These are phyloP conservation scores for Neodiprion pinetum DNA, from an alignment of 1,140 invertebrate species.

Conservation along the genomic window DNA sequence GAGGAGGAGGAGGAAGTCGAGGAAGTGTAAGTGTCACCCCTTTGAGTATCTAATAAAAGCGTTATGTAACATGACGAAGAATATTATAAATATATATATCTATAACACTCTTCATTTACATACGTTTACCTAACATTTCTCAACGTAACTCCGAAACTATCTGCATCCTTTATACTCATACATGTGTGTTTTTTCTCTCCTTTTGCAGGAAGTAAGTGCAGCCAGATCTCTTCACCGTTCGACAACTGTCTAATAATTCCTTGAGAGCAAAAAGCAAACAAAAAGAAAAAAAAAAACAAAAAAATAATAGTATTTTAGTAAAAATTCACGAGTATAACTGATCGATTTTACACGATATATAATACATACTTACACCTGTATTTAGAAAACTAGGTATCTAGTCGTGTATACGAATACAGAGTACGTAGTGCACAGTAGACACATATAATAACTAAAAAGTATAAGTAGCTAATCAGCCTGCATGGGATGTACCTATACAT, in stretches of 20 bases:
- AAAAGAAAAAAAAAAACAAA: background rate
- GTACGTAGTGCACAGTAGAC: background rate
- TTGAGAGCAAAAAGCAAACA: background rate
- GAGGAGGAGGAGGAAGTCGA: slow-evolving; percentile 59
- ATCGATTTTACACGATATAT: too few relatives aligned
- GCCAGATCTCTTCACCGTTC: background rate
- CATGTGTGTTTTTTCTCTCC: slow-evolving; percentile 33
- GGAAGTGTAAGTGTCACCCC: slow-evolving; percentile 54
- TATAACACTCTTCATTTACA: background rate
- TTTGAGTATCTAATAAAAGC: slow-evolving; percentile 13
- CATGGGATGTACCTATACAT: background rate
- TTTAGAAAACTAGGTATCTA: too few relatives aligned
- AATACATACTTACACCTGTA: too few relatives aligned
- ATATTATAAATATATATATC: background rate
- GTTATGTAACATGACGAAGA: background rate
- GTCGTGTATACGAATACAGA: background rate
- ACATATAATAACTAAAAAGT: background rate
- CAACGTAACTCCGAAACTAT: background rate
- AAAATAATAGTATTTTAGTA: too few relatives aligned
- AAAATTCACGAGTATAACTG: too few relatives aligned
- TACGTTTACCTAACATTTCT: background rate
- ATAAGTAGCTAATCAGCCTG: background rate
- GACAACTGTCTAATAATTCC: background rate
- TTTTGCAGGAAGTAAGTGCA: slow-evolving; percentile 58
- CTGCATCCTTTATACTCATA: slow-evolving; percentile 18